Evolutionary conservation across 2,888 invertebrate species (phyloP).

Genomic region (Portevinia maculata): DNA sequence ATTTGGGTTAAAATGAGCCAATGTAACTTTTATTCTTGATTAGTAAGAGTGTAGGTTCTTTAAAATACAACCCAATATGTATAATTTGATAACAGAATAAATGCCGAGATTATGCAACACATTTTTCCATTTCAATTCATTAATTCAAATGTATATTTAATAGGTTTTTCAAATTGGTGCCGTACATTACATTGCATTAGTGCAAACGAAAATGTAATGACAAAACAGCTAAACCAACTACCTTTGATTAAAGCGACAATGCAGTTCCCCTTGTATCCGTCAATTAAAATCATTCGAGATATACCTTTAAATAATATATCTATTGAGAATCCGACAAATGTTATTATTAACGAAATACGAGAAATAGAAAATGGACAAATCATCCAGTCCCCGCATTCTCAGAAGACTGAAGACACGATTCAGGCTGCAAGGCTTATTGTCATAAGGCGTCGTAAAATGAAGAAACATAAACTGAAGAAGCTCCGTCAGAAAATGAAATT

Average conservation of each 20-base stretch:
- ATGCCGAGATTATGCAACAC: no score
- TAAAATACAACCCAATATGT: no score
- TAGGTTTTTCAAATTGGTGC: conserved; percentile 33
- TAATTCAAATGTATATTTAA: neutral
- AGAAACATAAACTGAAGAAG: conserved; percentile 92
- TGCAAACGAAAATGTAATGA: neutral
- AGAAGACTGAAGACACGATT: conserved; percentile 83
- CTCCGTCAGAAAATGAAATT: conserved; percentile 91
- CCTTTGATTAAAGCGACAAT: conserved; percentile 1
- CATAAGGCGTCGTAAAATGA: conserved; percentile 92
- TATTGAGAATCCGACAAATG: conserved; percentile 69
- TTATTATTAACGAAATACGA: conserved; percentile 69
- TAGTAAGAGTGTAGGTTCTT: no score
- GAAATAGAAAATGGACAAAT: conserved; percentile 56
- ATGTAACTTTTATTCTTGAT: no score
- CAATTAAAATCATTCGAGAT: conserved; percentile 41
- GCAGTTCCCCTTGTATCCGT: conserved; percentile 14
- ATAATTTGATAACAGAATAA: no score
- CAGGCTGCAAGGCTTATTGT: conserved; percentile 89
- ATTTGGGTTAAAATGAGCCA: no score
- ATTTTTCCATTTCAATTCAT: no score
- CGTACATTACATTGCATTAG: conserved; percentile 11
- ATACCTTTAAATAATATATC: conserved; percentile 38
- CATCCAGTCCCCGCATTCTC: conserved; percentile 17
- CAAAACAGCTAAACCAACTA: conserved; percentile 2